Evolutionary conservation across 2,113 vertebrate genomes (phyloP), one percentile per base, ranked within the genome.

Genomic region (Brienomyrus brachyistius): DNA sequence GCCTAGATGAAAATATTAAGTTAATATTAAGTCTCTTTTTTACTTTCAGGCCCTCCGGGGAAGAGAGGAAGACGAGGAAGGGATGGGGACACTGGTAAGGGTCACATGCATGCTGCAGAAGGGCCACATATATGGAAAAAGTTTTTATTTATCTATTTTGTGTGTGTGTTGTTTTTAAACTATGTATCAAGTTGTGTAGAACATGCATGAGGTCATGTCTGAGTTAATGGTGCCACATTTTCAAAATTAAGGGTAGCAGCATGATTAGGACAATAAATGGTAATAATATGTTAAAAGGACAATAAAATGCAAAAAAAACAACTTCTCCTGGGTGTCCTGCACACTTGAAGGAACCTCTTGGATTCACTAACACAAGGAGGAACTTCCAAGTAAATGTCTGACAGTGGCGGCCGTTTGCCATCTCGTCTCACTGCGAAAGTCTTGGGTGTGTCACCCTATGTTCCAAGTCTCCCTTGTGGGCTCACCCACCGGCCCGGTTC

Each of bases 51-150:
- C 93, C 98, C 98, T 95, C 98, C 97, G 0, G 98, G 98, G 90
- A 99, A 99, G 94, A 96, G 98, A 94, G 98, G 98, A 94, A 98
- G 98, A 95, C 95, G 97, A 91, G 98, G 98, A 91, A 97, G 97
- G 94, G 97, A 98, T 95, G 98, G 98, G 95, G 98, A 98, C 93
- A 96, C 97, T 84, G 98, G 98, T 99, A 95, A 96, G 97, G 96
- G 35, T 89, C 9, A n/a, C 21, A n/a, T 43, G 82, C 40, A 43
- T 48, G 19, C 48, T 35, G 40, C 45, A 48, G 40, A 3, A 23
- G 17, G 82, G 3, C 2, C 15, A 9, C 80, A 21, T 84, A n/a
- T 23, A 1, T 31, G 62, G 62, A 11, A 27, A 31, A 70, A 27
- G 4, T 1, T 10, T 62, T 66, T 66, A 27, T 10, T 40, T 2